Evolutionary conservation across 2,113 vertebrate genomes (phyloP).

Genomic region (Heterotis niloticus): DNA sequence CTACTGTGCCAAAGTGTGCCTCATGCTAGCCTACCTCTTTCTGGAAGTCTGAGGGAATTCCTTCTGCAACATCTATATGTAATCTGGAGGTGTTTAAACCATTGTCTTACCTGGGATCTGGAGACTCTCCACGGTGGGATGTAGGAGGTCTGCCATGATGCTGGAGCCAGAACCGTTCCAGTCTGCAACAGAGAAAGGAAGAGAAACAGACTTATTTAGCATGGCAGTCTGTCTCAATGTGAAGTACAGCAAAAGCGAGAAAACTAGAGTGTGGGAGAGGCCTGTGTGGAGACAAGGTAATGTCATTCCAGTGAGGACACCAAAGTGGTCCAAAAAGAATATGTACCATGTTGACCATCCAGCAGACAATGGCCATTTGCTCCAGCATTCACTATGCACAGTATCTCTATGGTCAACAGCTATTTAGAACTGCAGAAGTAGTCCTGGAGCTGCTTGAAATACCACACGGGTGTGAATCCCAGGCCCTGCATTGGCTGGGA

Average conservation of each 20-base stretch:
- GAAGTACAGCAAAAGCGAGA: background rate
- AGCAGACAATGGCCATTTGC: background rate
- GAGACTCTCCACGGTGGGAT: slow-evolving; percentile 53
- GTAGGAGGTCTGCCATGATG: slow-evolving; percentile 61
- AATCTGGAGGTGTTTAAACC: background rate
- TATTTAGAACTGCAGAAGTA: too few species aligned
- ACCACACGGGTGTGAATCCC: background rate
- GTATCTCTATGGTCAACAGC: background rate
- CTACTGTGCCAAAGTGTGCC: background rate
- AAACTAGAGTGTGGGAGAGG: background rate
- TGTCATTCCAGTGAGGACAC: background rate
- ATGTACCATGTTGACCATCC: too few species aligned
- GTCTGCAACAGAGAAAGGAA: slow-evolving; percentile 25
- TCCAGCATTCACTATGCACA: background rate
- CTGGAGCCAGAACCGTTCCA: slow-evolving; percentile 48
- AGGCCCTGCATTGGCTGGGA: background rate
- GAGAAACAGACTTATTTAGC: background rate
- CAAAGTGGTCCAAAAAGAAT: too few species aligned
- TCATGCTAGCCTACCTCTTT: background rate
- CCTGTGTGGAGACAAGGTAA: background rate
- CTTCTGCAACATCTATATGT: background rate
- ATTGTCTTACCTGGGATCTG: slow-evolving; percentile 56
- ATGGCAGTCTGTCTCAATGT: background rate
- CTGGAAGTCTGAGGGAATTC: background rate
- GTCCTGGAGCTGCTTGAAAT: background rate